Evolutionary conservation across 2,888 invertebrate species (phyloP).

Genomic region (Oligia latruncula): DNA sequence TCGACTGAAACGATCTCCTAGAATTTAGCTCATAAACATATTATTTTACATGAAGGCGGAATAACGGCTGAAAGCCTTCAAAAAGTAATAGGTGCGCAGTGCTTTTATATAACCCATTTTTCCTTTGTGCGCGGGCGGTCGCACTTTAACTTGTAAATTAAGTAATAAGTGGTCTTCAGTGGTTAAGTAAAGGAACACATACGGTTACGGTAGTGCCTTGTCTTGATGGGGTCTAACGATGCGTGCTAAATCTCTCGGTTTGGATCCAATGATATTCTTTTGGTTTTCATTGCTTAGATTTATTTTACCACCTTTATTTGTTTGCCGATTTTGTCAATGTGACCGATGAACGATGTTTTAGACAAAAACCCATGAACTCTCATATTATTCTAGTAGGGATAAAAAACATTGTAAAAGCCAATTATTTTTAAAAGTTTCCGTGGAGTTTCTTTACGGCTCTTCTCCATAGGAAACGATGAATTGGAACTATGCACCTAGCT

Average conservation of each 20-base stretch:
- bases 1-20: conserved; percentile 50
- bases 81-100: conserved; percentile 65
- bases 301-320: neutral
- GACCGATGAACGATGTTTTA: neutral
- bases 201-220: conserved; percentile 40
- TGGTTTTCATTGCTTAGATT: conserved; percentile 7
- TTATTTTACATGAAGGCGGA: conserved; percentile 63
- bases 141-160: conserved; percentile 72
- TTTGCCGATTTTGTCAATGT: neutral
- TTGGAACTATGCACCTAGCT: too few relatives aligned
- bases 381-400: neutral
- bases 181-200: conserved; percentile 66
- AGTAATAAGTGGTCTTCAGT: conserved; percentile 69
- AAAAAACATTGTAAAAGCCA: too few relatives aligned
- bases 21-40: conserved; percentile 59
- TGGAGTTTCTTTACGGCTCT: neutral
- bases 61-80: conserved; percentile 66
- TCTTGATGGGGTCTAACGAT: conserved; percentile 35
- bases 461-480: neutral
- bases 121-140: conserved; percentile 65
- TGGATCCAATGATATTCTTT: neutral
- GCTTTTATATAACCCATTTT: conserved; percentile 71
- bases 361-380: too few relatives aligned
- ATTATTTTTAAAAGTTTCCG: too few relatives aligned
- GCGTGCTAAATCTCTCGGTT: neutral